Evolutionary conservation across 2,797 vertebrate species (phyloP), one percentile per base, ranked within the genome.

Genomic region (Sebastes itinus): DNA sequence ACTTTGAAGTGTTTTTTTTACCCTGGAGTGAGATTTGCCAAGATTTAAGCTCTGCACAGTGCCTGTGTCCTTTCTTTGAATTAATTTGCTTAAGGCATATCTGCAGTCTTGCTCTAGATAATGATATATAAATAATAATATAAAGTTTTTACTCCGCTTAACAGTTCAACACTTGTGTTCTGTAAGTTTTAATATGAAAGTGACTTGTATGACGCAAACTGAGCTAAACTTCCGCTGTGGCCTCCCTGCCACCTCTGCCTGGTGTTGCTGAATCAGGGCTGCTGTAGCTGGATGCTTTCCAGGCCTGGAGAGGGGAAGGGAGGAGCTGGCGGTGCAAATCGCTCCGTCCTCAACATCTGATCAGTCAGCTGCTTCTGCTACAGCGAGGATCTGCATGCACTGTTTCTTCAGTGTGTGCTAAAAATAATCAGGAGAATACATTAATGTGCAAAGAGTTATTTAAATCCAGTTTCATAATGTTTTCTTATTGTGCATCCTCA

Each of bases 231-330:
- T 92, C 87, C 91, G 88, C 84, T 95, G 92, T 93, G 94, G 95
- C 76, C 94, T 94, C 90, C 92, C 90, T 92, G 68, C 78, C 77
- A 68, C 49, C 68, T 66, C 69, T 91, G 94, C 95, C 92, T 91
- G 91, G 89, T 92, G 94, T 94, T 97, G 95, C 96, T 97, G 96
- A 97, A 95, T 97, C 96, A 96, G 97, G 95, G 94, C 95, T 93
- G 95, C 93, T 25, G 52, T n/a, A 93, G 93, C 93, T 98, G 98
- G 97, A 96, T 90, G 81, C 89, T 27, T 87, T 97, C 98, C 98
- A 99, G 96, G 88, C 93, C 89, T 90, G 93, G 93, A 93, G 92
- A 94, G 95, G 95, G 91, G 93, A 93, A 88, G 89, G 88, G 90
- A 87, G 91, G 90, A 89, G 91, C 90, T 92, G 88, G 88, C 72